Conservation (phyloP, 2,888 invertebrate species). For the Chelonus formosanus region DNA sequence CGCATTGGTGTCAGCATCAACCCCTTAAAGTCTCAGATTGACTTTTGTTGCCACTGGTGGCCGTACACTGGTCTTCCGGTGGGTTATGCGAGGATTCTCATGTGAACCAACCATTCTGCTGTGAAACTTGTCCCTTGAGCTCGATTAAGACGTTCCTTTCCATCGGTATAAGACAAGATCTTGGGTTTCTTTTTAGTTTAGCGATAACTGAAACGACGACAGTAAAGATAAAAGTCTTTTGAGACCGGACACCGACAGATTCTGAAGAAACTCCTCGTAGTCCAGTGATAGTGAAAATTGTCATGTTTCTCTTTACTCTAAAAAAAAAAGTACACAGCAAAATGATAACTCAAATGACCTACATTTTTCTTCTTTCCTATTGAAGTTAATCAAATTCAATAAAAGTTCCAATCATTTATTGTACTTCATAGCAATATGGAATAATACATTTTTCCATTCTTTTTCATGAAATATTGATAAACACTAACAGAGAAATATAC, state of each 20-base stretch:
- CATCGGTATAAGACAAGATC: constrained; percentile 17
- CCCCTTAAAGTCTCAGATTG: constrained; percentile 9
- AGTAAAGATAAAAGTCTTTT: constrained; percentile 16
- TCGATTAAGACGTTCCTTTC: constrained; percentile 49
- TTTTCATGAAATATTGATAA: too few relatives aligned
- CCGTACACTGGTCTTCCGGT: constrained; percentile 18
- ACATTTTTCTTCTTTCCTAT: not conserved
- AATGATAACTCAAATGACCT: too few relatives aligned
- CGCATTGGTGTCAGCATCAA: constrained; percentile 12
- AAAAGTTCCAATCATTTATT: too few relatives aligned
- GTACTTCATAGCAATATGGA: too few relatives aligned
- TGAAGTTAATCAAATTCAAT: too few relatives aligned
- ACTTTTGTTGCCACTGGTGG: constrained; percentile 21
- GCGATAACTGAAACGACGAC: constrained; percentile 17
- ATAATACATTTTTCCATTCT: too few relatives aligned
- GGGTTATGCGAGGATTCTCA: constrained; percentile 19
- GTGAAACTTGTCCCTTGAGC: constrained; percentile 51
- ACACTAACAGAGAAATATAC: not conserved
- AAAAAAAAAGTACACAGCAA: too few relatives aligned
- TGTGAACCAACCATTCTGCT: constrained; percentile 30
- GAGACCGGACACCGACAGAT: constrained; percentile 17
- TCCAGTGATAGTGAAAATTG: constrained; percentile 13
- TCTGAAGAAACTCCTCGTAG: not conserved
- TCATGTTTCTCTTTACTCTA: not conserved
- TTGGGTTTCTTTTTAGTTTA: constrained; percentile 19